These are phyloP conservation scores for Aethina tumida DNA, from an alignment of 1,140 invertebrate genomes.

Conservation along the genomic window DNA sequence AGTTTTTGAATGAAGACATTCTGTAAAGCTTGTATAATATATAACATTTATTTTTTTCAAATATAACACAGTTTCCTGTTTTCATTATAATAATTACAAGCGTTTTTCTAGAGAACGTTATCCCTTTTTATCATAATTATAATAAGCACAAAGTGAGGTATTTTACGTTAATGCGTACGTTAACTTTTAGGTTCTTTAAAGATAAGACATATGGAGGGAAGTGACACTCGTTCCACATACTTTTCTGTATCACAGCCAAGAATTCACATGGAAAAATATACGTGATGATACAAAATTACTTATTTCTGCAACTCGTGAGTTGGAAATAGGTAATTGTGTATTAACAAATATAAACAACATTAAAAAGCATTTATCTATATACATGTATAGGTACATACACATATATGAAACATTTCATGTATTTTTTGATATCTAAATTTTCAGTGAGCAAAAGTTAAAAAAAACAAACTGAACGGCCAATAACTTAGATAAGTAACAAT, in stretches of 20 bases:
- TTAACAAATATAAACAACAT: slow-evolving; percentile 26
- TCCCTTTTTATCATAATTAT: slow-evolving; percentile 10
- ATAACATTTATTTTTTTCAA: too few relatives aligned
- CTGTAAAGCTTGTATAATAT: too few relatives aligned
- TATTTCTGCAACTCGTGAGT: slow-evolving; percentile 4
- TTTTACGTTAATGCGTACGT: slow-evolving; percentile 22
- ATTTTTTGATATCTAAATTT: slow-evolving; percentile 1
- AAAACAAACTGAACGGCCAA: too few relatives aligned
- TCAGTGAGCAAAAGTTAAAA: too few relatives aligned
- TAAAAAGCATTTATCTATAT: slow-evolving; percentile 29
- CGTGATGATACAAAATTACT: slow-evolving; percentile 11
- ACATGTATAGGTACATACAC: background rate
- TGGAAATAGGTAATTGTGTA: background rate
- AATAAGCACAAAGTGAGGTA: slow-evolving; percentile 27
- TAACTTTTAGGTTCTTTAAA: slow-evolving; percentile 20
- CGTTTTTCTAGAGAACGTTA: too few relatives aligned
- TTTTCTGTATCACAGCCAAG: slow-evolving; percentile 39
- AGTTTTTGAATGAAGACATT: too few relatives aligned
- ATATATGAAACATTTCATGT: background rate
- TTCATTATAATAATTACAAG: too few relatives aligned
- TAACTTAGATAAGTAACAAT: too few relatives aligned
- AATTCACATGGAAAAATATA: slow-evolving; percentile 35
- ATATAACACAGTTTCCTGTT: too few relatives aligned
- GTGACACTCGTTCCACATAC: slow-evolving; percentile 34
- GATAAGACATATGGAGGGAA: slow-evolving; percentile 30